Percentiles rank a stretch among this genome's conserved stretches.
phyloP scores from a whole-genome alignment of 2,113 vertebrate genomes.

The Pteropus alecto region DNA sequence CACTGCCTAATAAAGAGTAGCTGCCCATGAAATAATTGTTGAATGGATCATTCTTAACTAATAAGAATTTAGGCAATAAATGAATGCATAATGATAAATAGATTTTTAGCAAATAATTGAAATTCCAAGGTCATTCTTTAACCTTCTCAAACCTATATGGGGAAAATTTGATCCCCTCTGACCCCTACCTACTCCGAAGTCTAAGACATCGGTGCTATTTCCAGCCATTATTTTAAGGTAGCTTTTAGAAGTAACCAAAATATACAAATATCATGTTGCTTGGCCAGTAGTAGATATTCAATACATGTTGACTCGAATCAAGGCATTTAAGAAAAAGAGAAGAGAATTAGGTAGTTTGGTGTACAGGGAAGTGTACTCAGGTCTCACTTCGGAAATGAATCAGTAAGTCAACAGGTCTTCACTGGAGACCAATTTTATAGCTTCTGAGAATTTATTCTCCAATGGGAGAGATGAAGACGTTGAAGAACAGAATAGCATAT shows the following conservation, averaged over 20 bases:
- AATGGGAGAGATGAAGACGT: not conserved
- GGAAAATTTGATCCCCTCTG: not conserved
- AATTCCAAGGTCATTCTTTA: not conserved
- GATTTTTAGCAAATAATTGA: not conserved
- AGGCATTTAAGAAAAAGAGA: not conserved
- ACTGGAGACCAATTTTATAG: not conserved
- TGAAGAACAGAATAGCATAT: not conserved
- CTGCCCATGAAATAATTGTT: not conserved
- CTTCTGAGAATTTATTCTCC: not conserved
- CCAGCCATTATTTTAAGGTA: not conserved
- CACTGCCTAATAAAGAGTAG: not conserved
- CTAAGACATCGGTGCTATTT: not conserved
- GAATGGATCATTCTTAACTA: not conserved
- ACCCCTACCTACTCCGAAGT: not conserved
- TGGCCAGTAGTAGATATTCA: not conserved
- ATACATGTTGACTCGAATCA: not conserved
- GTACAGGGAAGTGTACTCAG: not conserved
- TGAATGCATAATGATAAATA: not conserved
- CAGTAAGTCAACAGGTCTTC: not conserved
- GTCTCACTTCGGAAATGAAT: not conserved
- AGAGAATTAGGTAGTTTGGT: not conserved
- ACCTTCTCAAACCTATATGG: not conserved
- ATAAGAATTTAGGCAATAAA: not conserved
- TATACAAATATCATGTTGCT: not conserved
- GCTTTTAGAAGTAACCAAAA: not conserved